Conservation (phyloP, 2,797 vertebrate genomes). For the Sylvia borin region DNA sequence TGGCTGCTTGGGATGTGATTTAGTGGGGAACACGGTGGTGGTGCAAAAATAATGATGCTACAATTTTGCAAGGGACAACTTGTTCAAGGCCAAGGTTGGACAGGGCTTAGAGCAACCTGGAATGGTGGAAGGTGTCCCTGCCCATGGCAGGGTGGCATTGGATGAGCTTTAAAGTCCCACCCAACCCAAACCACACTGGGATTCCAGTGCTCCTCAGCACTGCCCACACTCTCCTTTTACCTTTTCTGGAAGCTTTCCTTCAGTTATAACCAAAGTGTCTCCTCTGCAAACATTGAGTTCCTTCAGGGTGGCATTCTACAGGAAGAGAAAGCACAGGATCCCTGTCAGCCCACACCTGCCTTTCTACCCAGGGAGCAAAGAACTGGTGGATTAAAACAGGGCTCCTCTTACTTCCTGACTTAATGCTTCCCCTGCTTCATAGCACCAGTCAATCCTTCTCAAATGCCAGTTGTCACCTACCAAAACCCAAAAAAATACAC, state of each 20-base stretch:
- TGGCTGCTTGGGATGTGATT: neutral
- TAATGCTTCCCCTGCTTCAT: slow-evolving; percentile 90
- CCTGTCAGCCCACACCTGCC: neutral
- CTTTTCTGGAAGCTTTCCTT: slow-evolving; percentile 88
- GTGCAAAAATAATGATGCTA: neutral
- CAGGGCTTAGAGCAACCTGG: neutral
- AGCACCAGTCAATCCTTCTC: slow-evolving; percentile 92
- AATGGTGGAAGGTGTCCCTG: neutral
- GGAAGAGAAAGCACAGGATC: neutral
- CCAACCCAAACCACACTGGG: neutral
- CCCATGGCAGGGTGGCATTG: neutral
- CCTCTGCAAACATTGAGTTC: slow-evolving; percentile 85
- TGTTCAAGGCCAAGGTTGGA: neutral
- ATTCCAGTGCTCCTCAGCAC: neutral
- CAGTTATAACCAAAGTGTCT: slow-evolving; percentile 88
- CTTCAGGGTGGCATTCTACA: slow-evolving; percentile 83
- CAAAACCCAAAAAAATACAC: neutral
- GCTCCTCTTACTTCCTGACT: slow-evolving; percentile 83
- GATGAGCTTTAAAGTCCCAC: neutral
- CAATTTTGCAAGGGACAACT: neutral
- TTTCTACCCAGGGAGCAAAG: neutral
- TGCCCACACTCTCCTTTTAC: slow-evolving; percentile 58
- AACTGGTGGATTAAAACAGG: neutral
- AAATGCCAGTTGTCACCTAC: slow-evolving; percentile 91
- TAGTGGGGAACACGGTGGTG: fast-evolving